phyloP scores from a whole-genome alignment of 2,797 vertebrate species.

The Moxostoma hubbsi region DNA sequence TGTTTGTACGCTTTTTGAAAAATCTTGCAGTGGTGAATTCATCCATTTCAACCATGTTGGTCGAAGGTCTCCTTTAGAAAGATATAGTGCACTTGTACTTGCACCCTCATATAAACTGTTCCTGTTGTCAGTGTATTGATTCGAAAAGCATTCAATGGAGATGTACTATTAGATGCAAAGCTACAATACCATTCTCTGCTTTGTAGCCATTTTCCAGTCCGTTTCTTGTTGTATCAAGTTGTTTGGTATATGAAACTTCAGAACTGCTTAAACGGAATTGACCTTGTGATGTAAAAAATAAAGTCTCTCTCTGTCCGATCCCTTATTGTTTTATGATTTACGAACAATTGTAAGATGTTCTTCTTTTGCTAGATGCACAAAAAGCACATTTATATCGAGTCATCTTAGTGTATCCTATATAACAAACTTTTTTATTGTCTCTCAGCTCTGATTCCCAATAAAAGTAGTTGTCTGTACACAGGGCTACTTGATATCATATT shows the following conservation, averaged over 20 bases:
- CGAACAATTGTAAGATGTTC: neutral
- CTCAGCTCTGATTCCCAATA: conserved; percentile 14
- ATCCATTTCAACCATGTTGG: conserved; percentile 17
- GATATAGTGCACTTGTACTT: neutral
- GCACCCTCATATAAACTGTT: conserved; percentile 23
- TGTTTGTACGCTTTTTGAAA: neutral
- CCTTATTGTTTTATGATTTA: neutral
- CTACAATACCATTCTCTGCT: conserved; percentile 4
- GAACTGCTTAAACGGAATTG: conserved; percentile 17
- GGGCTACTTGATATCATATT: conserved; percentile 18
- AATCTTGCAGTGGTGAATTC: neutral
- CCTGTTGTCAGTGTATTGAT: conserved; percentile 27
- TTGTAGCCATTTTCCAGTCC: conserved; percentile 3
- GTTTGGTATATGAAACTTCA: neutral
- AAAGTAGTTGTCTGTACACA: neutral
- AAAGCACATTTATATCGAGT: neutral
- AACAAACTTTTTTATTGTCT: neutral
- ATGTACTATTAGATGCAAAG: conserved; percentile 27
- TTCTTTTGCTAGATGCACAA: neutral
- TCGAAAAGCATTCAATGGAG: conserved; percentile 33
- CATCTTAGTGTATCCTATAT: neutral
- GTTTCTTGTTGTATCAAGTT: neutral
- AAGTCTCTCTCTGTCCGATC: neutral
- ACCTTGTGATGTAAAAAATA: conserved; percentile 32
- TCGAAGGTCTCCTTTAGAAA: conserved; percentile 35